Evolutionary conservation across 2,888 invertebrate species (phyloP).

Genomic region (Nomada lathburiana): DNA sequence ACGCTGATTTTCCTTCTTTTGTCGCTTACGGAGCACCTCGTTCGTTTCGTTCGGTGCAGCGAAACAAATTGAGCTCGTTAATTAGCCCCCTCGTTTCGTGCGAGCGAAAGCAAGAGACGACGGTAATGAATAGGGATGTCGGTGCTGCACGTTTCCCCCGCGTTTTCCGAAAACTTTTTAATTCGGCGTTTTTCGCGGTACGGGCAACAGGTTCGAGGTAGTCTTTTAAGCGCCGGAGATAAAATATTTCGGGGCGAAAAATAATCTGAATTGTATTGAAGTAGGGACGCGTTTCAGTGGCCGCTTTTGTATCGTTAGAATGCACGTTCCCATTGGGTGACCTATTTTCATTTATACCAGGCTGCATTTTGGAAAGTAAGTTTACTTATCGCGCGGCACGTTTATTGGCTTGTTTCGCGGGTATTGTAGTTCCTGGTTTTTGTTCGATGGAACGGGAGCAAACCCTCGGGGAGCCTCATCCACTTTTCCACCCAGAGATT

Average conservation of each 20-base stretch:
- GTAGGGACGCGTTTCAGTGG: background rate
- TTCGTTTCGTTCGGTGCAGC: background rate
- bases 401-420: background rate
- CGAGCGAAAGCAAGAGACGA: background rate
- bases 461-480: background rate
- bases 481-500: background rate
- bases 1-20: background rate
- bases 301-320: slow-evolving; percentile 1
- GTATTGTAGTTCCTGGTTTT: background rate
- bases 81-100: background rate
- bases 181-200: background rate
- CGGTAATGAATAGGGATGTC: slow-evolving; percentile 4
- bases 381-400: background rate
- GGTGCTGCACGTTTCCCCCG: too few species aligned
- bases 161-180: slow-evolving; percentile 9
- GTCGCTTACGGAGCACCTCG: too few species aligned
- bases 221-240: slow-evolving; percentile 5
- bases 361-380: background rate
- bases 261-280: slow-evolving; percentile 16
- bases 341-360: slow-evolving; percentile 6
- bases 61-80: slow-evolving; percentile 7
- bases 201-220: slow-evolving; percentile 23
- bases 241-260: slow-evolving; percentile 21
- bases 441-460: too few species aligned
- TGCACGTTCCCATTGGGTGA: background rate